A percentile compares a stretch with the other conserved stretches of the same genome.
Evolutionary conservation across 2,113 vertebrate species (phyloP).

Genomic region (Seriola aureovittata): DNA sequence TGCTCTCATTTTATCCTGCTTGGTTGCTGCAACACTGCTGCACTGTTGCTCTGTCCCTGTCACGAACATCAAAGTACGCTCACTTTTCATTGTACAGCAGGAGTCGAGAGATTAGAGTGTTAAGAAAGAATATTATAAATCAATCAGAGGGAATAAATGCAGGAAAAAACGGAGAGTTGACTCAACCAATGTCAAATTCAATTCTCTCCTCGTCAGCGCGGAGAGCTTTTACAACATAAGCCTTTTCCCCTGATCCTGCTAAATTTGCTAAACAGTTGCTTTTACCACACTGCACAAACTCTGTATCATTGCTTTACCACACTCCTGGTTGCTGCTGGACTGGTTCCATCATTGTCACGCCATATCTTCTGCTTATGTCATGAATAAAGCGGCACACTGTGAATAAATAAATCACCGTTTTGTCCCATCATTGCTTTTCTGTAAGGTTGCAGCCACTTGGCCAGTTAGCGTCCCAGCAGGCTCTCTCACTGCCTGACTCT

Average conservation of each 20-base stretch:
- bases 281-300: constrained; percentile 20
- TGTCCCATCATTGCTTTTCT: constrained; percentile 41
- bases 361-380: constrained; percentile 50
- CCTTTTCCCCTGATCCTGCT: constrained; percentile 27
- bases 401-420: constrained; percentile 58
- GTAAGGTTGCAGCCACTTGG: constrained; percentile 36
- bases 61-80: constrained; percentile 16
- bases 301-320: constrained; percentile 45
- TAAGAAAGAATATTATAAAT: constrained; percentile 12
- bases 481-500: constrained; percentile 23
- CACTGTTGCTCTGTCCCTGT: background rate
- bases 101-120: constrained; percentile 19
- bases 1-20: constrained; percentile 11
- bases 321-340: constrained; percentile 29
- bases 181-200: constrained; percentile 20
- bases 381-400: constrained; percentile 30
- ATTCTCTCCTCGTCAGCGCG: constrained; percentile 12
- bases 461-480: constrained; percentile 35
- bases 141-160: constrained; percentile 14
- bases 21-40: background rate
- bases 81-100: constrained; percentile 1
- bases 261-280: constrained; percentile 43
- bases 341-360: constrained; percentile 42
- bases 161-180: background rate
- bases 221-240: constrained; percentile 28